Conservation (phyloP, 2,113 vertebrate genomes). For the Tachysurus vachellii region DNA sequence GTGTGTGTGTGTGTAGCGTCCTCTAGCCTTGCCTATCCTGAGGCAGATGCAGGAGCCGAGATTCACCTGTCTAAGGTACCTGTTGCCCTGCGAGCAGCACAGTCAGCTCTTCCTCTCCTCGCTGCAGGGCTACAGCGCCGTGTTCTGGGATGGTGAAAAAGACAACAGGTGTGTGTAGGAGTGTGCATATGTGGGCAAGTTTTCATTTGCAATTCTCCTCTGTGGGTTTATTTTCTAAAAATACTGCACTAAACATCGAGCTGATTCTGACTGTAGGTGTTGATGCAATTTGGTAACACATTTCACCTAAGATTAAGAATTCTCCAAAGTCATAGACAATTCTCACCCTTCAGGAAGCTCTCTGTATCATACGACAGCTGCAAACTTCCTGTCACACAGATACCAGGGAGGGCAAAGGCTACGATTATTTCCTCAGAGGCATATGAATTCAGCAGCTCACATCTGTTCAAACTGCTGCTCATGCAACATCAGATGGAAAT, state of each 20-base stretch:
- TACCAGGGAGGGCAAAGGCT: neutral
- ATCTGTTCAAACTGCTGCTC: neutral
- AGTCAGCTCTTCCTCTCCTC: conserved; percentile 86
- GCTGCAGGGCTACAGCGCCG: conserved; percentile 82
- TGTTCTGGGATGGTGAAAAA: conserved; percentile 90
- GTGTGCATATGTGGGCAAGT: neutral
- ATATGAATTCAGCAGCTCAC: neutral
- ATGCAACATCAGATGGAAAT: neutral
- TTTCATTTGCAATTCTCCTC: neutral
- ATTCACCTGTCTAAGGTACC: conserved; percentile 86
- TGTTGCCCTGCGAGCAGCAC: conserved; percentile 82
- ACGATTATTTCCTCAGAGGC: neutral
- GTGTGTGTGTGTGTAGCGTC: conserved; percentile 75
- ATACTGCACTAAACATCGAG: neutral
- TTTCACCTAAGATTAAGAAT: neutral
- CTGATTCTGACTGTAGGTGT: neutral
- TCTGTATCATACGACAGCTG: neutral
- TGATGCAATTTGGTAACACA: neutral
- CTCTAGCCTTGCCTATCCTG: conserved; percentile 80
- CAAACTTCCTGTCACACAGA: neutral
- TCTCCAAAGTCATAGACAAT: too few relatives aligned
- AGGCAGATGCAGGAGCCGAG: conserved; percentile 91
- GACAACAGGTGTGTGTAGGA: conserved; percentile 75
- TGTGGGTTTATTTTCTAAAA: neutral
- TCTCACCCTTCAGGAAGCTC: neutral